Evolutionary conservation across 2,888 invertebrate genomes (phyloP).

Genomic region (Apodemia zela): DNA sequence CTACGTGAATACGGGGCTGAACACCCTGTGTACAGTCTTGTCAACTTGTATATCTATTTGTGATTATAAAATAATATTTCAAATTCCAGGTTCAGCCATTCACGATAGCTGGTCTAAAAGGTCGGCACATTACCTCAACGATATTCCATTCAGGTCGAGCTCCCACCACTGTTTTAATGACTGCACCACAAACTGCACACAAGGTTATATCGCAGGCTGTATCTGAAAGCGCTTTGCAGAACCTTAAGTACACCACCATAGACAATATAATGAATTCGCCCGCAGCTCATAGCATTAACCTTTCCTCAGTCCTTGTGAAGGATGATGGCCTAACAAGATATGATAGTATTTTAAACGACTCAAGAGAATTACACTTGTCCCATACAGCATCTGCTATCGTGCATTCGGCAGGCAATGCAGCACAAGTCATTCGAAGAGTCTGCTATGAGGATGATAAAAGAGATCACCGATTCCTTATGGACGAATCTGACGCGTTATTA

Average conservation of each 20-base stretch:
- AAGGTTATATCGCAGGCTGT: conserved; percentile 68
- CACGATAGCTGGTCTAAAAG: conserved; percentile 57
- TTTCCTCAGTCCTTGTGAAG: conserved; percentile 58
- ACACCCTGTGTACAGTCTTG: no score
- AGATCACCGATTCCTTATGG: conserved; percentile 48
- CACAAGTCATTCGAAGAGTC: conserved; percentile 69
- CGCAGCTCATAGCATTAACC: conserved; percentile 48
- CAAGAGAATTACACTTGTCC: conserved; percentile 56
- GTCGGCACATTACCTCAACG: conserved; percentile 62
- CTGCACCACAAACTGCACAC: conserved; percentile 61
- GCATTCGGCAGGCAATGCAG: conserved; percentile 58
- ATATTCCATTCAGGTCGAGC: conserved; percentile 63
- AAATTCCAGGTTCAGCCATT: conserved; percentile 62
- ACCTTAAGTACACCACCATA: conserved; percentile 58
- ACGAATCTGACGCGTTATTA: conserved; percentile 52
- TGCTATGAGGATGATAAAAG: conserved; percentile 56
- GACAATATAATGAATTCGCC: conserved; percentile 61
- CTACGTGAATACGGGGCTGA: no score
- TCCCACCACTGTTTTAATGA: conserved; percentile 66
- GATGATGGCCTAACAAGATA: conserved; percentile 58
- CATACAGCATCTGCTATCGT: conserved; percentile 63
- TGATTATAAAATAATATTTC: not conserved
- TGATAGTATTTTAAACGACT: conserved; percentile 56
- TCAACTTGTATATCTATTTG: no score
- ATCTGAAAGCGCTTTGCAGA: conserved; percentile 42